Conservation (phyloP, 2,888 invertebrate species). For the Agrotis exclamationis region DNA sequence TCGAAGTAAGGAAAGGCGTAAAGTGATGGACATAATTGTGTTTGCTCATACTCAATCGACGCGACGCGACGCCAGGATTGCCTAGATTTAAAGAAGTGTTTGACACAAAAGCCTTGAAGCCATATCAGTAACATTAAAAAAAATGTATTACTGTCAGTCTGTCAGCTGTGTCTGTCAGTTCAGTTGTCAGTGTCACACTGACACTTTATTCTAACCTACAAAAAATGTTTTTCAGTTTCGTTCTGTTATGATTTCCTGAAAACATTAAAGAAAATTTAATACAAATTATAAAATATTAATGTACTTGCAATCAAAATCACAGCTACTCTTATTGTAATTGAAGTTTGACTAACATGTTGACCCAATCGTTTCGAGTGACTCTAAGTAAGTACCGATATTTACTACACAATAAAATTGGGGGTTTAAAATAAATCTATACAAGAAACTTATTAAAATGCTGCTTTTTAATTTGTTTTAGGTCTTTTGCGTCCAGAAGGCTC, state of each 20-base stretch:
- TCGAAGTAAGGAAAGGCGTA: too few species aligned
- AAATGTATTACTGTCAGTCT: too few species aligned
- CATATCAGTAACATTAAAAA: too few species aligned
- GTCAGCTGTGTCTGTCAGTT: not conserved
- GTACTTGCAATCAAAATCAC: not conserved
- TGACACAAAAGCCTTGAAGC: too few species aligned
- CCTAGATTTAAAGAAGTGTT: too few species aligned
- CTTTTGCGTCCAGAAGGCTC: conserved; percentile 76
- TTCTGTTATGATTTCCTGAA: conserved; percentile 9
- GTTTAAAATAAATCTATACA: too few species aligned
- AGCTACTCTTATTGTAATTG: conserved; percentile 2
- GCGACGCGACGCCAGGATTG: too few species aligned
- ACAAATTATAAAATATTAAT: conserved; percentile 7
- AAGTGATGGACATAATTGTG: too few species aligned
- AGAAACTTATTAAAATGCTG: not conserved
- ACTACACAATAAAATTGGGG: too few species aligned
- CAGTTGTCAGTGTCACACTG: not conserved
- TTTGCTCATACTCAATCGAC: too few species aligned
- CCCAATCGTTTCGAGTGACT: conserved; percentile 63
- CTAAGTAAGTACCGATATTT: conserved; percentile 59
- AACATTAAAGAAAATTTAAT: not conserved
- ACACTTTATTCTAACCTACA: conserved; percentile 17
- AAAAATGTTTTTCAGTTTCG: not conserved
- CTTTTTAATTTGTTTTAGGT: conserved; percentile 69
- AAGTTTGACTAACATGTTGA: conserved; percentile 52